Percentiles rank a stretch among this genome's conserved stretches.
These are phyloP conservation scores for Ephydatia muelleri DNA, from an alignment of 37 sponge, comb jelly and placozoan genomes.

Conservation along the genomic window DNA sequence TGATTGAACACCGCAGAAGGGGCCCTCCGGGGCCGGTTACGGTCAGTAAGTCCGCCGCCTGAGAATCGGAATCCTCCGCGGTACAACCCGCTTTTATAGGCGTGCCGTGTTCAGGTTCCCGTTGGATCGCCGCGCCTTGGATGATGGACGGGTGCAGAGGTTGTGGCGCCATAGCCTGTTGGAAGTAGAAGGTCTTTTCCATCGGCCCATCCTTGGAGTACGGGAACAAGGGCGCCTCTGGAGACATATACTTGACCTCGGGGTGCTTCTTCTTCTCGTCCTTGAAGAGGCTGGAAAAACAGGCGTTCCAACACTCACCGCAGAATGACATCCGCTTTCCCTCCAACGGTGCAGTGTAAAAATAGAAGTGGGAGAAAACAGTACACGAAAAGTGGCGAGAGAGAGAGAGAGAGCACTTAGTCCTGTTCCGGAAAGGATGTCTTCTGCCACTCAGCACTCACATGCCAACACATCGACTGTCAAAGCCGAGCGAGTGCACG, in stretches of 20 bases:
- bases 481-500: too few relatives aligned
- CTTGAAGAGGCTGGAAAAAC: neutral
- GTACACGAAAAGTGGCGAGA: too few relatives aligned
- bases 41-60: neutral
- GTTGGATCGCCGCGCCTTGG: neutral
- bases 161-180: neutral
- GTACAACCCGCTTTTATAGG: neutral
- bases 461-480: too few relatives aligned
- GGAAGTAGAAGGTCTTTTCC: neutral
- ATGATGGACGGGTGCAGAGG: neutral
- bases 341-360: too few relatives aligned
- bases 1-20: slow-evolving; percentile 50
- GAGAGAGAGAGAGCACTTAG: too few relatives aligned
- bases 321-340: neutral
- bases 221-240: neutral
- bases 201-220: neutral
- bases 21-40: neutral
- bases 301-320: neutral
- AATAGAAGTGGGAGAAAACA: too few relatives aligned
- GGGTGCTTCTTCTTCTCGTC: neutral
- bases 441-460: too few relatives aligned
- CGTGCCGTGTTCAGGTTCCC: neutral
- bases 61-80: neutral
- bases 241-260: neutral
- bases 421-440: too few relatives aligned